Conservation (phyloP, 2,113 vertebrate species). For the Aldabrachelys gigantea region DNA sequence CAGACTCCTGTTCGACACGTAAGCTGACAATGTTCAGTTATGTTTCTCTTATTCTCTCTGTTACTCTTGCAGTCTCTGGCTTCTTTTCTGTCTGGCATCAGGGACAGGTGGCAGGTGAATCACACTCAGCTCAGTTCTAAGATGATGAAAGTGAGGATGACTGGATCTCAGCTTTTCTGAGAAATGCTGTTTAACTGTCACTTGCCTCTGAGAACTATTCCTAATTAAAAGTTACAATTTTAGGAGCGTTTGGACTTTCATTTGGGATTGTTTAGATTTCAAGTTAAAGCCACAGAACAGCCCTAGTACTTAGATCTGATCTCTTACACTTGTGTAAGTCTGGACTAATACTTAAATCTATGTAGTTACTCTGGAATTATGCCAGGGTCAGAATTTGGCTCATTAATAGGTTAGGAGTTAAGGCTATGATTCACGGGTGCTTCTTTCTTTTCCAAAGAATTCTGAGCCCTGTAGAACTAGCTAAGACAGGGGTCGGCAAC, state of each 20-base stretch:
- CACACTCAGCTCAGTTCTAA: conserved; percentile 32
- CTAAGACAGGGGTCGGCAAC: background rate
- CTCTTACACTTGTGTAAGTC: accelerated
- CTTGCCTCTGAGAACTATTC: conserved; percentile 50
- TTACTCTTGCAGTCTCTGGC: conserved; percentile 45
- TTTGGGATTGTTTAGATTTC: conserved; percentile 58
- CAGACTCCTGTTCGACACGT: background rate
- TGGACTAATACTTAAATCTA: background rate
- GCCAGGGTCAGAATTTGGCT: background rate
- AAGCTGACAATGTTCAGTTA: conserved; percentile 65
- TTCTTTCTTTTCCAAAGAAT: background rate
- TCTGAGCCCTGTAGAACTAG: background rate
- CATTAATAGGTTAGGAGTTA: background rate
- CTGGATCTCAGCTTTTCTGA: conserved; percentile 49
- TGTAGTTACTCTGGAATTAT: background rate
- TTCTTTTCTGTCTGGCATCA: conserved; percentile 56
- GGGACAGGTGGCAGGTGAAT: conserved; percentile 62
- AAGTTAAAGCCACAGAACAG: conserved; percentile 51
- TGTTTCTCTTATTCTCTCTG: conserved; percentile 65
- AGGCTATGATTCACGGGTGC: background rate
- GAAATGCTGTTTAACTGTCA: conserved; percentile 54
- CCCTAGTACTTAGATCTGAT: conserved; percentile 55
- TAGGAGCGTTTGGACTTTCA: conserved; percentile 66
- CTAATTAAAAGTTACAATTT: conserved; percentile 35
- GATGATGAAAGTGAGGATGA: conserved; percentile 74